A percentile compares a stretch with the other conserved stretches of the same genome.
Conservation (phyloP, 2,888 invertebrate genomes). For the Argyresthia albistria region DNA sequence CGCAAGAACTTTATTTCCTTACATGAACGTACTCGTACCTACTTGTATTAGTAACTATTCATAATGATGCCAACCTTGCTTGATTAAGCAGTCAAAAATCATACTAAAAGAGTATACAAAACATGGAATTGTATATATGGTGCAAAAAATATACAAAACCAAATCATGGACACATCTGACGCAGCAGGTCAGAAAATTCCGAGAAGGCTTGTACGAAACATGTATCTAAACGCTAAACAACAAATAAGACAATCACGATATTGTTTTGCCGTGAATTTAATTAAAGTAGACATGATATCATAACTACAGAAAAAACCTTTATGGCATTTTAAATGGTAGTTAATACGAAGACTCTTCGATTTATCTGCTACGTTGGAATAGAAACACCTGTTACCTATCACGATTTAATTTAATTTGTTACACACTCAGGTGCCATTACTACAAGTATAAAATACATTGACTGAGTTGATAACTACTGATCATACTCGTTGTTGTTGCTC, state of each 20-base stretch:
- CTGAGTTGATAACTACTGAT: too few relatives aligned
- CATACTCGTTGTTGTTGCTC: too few relatives aligned
- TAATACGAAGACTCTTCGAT: background rate
- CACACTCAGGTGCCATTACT: too few relatives aligned
- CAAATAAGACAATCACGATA: background rate
- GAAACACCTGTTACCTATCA: background rate
- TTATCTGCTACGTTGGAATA: too few relatives aligned
- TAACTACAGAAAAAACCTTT: background rate
- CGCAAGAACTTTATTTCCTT: too few relatives aligned
- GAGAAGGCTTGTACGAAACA: background rate
- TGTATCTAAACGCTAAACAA: background rate
- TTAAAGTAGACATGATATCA: slow-evolving; percentile 1
- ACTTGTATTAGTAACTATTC: background rate
- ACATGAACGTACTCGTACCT: too few relatives aligned
- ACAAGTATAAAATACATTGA: too few relatives aligned
- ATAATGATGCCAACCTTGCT: background rate
- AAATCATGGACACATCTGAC: background rate
- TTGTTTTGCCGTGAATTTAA: background rate
- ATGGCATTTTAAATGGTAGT: background rate
- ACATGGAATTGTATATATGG: background rate
- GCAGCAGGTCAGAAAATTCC: background rate
- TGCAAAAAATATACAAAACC: background rate
- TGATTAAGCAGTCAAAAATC: background rate
- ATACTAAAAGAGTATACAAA: background rate
- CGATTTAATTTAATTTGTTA: background rate